Conservation (phyloP, 2,888 invertebrate species). For the Thyatira batis region DNA sequence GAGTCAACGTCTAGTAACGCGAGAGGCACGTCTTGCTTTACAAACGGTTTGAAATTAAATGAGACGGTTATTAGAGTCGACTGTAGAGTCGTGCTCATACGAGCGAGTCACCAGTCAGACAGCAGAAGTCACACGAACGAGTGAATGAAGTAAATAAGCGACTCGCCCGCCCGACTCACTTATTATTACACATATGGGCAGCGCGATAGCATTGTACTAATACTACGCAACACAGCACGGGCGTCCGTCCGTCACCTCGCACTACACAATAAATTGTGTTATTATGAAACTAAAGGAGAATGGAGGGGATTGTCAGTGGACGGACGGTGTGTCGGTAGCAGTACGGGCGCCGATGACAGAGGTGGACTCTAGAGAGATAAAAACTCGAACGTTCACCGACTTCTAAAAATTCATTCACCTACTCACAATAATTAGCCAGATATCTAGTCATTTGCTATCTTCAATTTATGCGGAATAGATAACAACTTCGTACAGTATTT, state of each 20-base stretch:
- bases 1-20: slow-evolving; percentile 1
- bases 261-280: not conserved
- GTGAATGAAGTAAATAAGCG: not conserved
- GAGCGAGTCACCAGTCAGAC: slow-evolving; percentile 5
- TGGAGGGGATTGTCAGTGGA: slow-evolving; percentile 30
- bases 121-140: slow-evolving; percentile 1
- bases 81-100: slow-evolving; percentile 6
- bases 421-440: slow-evolving; percentile 56
- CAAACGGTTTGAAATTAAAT: slow-evolving; percentile 8
- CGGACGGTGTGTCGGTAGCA: slow-evolving; percentile 36
- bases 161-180: not conserved
- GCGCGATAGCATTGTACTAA: slow-evolving; percentile 11
- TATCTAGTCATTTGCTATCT: slow-evolving; percentile 52
- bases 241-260: not conserved
- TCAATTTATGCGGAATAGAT: too few species aligned
- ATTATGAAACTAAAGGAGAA: slow-evolving; percentile 10
- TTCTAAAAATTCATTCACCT: slow-evolving; percentile 72
- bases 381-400: slow-evolving; percentile 60
- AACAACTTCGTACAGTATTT: too few species aligned
- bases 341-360: not conserved
- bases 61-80: not conserved
- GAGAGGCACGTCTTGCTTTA: slow-evolving; percentile 7
- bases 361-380: slow-evolving; percentile 39
- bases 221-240: not conserved
- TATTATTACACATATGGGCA: too few species aligned